Conservation (phyloP, 1,140 invertebrate species). For the Agraylea sexmaculata region DNA sequence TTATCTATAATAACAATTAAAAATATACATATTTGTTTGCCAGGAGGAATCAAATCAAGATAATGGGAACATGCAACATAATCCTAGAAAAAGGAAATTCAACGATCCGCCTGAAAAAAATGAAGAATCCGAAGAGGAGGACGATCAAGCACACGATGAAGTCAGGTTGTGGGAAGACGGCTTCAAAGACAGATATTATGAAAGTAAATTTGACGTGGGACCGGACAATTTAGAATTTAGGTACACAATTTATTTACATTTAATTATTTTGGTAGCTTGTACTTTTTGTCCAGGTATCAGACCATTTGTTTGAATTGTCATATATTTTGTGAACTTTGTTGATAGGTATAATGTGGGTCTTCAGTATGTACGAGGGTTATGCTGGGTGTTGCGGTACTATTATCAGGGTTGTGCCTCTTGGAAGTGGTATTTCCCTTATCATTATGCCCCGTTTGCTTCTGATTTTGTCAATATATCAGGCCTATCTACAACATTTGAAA, state of each 20-base stretch:
- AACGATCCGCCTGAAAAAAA: slow-evolving; percentile 22
- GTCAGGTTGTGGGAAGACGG: slow-evolving; percentile 95
- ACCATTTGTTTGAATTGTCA: background rate
- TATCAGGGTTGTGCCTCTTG: slow-evolving; percentile 99
- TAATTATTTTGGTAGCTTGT: background rate
- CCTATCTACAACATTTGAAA: slow-evolving; percentile 78
- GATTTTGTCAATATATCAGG: slow-evolving; percentile 91
- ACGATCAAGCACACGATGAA: slow-evolving; percentile 80
- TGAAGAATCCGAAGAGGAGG: slow-evolving; percentile 50
- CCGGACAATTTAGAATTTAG: slow-evolving; percentile 75
- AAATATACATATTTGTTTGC: background rate
- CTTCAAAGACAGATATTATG: slow-evolving; percentile 96
- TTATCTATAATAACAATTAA: background rate
- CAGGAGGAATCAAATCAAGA: slow-evolving; percentile 1
- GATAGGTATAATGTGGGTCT: slow-evolving; percentile 72
- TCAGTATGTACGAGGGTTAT: slow-evolving; percentile 91
- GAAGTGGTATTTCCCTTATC: slow-evolving; percentile 99
- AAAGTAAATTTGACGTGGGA: slow-evolving; percentile 89
- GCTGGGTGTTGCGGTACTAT: slow-evolving; percentile 97
- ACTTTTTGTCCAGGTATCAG: background rate
- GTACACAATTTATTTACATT: slow-evolving; percentile 24
- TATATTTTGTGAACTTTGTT: slow-evolving; percentile 7
- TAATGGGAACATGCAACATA: slow-evolving; percentile 7
- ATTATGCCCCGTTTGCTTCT: slow-evolving; percentile 99
- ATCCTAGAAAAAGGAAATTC: slow-evolving; percentile 16